These are phyloP conservation scores for Fissipunctia ypsillon DNA, from an alignment of 2,888 invertebrate species.

Conservation along the genomic window DNA sequence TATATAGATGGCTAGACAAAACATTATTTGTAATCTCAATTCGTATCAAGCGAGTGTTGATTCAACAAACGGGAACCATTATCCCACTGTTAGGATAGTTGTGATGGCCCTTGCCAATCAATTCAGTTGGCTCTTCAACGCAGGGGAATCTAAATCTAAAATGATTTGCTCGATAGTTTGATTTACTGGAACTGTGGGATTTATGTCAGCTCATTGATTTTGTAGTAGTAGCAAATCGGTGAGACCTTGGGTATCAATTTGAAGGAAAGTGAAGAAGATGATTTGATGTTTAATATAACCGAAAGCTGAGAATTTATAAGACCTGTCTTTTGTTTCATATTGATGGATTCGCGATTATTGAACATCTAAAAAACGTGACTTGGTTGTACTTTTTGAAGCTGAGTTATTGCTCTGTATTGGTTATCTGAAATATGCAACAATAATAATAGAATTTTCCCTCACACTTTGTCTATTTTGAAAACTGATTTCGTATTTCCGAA, in stretches of 20 bases:
- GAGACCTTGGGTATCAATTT: conserved; percentile 3
- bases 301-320: too few relatives aligned
- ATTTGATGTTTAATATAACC: not conserved
- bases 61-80: conserved; percentile 40
- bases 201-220: conserved; percentile 29
- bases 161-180: conserved; percentile 45
- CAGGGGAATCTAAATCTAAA: conserved; percentile 32
- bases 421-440: too few relatives aligned
- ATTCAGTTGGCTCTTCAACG: conserved; percentile 40
- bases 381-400: not conserved
- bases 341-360: not conserved
- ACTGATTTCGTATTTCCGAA: not conserved
- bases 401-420: not conserved
- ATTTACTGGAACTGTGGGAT: conserved; percentile 41
- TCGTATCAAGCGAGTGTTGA: conserved; percentile 36
- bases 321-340: not conserved
- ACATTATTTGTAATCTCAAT: conserved; percentile 41
- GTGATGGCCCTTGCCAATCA: conserved; percentile 60
- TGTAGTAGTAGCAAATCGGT: not conserved
- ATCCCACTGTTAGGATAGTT: conserved; percentile 26
- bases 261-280: not conserved
- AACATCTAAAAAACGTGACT: not conserved
- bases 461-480: not conserved
- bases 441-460: too few relatives aligned
- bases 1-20: conserved; percentile 49